Evolutionary conservation across 2,797 vertebrate species (phyloP).

Genomic region (Rhinogobio ventralis): DNA sequence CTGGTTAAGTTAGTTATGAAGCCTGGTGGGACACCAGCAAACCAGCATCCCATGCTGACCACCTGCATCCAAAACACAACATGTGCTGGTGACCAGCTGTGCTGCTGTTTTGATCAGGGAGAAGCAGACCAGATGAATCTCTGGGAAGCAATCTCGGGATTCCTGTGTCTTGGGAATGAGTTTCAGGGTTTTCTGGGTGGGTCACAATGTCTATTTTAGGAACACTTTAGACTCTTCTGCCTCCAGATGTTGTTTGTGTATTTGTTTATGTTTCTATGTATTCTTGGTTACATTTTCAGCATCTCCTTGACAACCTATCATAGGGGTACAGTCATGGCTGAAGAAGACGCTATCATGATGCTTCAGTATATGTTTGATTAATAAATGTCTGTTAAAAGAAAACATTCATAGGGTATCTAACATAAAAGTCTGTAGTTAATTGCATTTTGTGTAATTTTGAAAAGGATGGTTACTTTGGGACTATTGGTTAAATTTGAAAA

Average conservation of each 20-base stretch:
- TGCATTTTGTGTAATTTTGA: neutral
- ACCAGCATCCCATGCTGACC: neutral
- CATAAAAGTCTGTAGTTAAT: neutral
- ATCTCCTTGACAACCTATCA: neutral
- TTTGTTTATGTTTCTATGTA: constrained; percentile 4
- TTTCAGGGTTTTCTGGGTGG: constrained; percentile 21
- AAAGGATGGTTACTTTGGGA: neutral
- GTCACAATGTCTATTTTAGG: constrained; percentile 14
- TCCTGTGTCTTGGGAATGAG: constrained; percentile 21
- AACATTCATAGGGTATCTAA: neutral
- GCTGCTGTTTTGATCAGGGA: neutral
- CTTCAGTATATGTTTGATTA: neutral
- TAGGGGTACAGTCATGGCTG: neutral
- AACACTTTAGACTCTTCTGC: constrained; percentile 8
- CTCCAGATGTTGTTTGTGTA: constrained; percentile 32
- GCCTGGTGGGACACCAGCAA: constrained; percentile 3
- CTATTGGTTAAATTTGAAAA: neutral
- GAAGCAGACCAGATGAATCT: neutral
- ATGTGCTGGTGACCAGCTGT: neutral
- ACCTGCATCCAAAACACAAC: neutral
- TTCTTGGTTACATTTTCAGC: neutral
- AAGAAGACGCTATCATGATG: neutral
- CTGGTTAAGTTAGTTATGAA: constrained; percentile 1
- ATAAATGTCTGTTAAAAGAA: neutral
- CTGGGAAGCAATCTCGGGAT: constrained; percentile 12